Evolutionary conservation across 1,140 invertebrate genomes (phyloP), one percentile per base, ranked within the genome.

Genomic region (Eumeta japonica): DNA sequence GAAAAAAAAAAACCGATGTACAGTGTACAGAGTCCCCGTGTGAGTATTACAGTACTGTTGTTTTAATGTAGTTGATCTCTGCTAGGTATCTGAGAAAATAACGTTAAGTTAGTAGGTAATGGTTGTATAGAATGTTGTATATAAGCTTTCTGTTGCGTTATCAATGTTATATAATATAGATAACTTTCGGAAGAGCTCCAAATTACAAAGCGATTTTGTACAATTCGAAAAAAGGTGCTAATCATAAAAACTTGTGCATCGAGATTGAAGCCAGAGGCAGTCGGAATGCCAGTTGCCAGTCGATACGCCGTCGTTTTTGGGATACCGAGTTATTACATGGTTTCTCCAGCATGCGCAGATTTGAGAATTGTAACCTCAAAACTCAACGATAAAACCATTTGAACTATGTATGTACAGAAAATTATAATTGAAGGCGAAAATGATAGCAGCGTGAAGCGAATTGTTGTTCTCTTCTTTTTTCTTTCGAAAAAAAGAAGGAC

Each of bases 211-310:
- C 58, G 50, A 37, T 43, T 50, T 42, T 19, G 35, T 39, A 38
- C 20, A 46, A 42, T 46, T 43, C 32, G 38, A 37, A 43, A 44
- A 50, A 11, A 42, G 17, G 58, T 58, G 55, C 53, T 48, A 45
- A 33, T 50, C 27, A 7, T 41, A 39, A 48, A 54, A 44, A 43
- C 39, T 28, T 50, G 54, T 60, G 58, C 53, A 42, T 35, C 34
- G 47, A 50, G 20, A 41, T 45, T 56, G 50, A 61, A 61, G 58
- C 58, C 55, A 61, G 51, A 61, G 55, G 50, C 52, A 44, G 20
- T 30, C 30, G 27, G 16, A 19, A 28, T 27, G 14, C 16, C 34
- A 28, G 27, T 27, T 20, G 33, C 33, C 18, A 13, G 20, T 14
- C 12, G 10, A 28, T 37, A 11, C 28, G n/a, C 10, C 13, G n/a